Conservation (phyloP, 2,797 vertebrate genomes). For the Hypotaenidia okinawae region DNA sequence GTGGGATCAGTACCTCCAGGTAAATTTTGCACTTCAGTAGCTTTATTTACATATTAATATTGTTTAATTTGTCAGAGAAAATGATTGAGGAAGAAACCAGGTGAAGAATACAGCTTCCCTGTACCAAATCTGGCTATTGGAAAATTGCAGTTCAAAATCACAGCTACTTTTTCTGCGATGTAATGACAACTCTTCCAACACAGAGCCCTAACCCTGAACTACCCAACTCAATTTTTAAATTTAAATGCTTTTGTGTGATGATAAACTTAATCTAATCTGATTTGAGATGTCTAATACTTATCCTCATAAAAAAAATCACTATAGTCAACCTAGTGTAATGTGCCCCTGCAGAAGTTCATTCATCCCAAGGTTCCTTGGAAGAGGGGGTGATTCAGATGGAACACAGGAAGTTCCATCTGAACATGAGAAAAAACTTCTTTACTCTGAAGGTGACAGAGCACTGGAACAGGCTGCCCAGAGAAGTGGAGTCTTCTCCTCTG, state of each 20-base stretch:
- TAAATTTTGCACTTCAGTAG: background rate
- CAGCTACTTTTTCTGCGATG: constrained; percentile 15
- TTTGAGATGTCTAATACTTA: background rate
- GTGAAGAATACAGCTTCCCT: background rate
- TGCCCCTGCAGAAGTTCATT: background rate
- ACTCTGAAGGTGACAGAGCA: no score
- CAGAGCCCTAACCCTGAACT: constrained; percentile 17
- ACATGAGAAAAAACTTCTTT: no score
- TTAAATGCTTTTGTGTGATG: background rate
- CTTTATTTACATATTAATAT: background rate
- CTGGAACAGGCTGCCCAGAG: no score
- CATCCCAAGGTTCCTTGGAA: background rate
- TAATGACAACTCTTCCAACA: constrained; percentile 7
- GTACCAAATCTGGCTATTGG: background rate
- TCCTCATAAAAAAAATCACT: background rate
- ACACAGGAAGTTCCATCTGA: no score
- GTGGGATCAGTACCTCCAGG: background rate
- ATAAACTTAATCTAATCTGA: background rate
- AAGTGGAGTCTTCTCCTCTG: no score
- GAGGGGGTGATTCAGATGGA: background rate
- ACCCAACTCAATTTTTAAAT: background rate
- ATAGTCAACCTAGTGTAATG: background rate
- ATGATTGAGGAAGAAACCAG: constrained; percentile 3
- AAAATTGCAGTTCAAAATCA: background rate
- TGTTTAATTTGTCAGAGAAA: background rate